Percentiles rank a stretch among this genome's conserved stretches.
Conservation (phyloP, 2,888 invertebrate species). For the Tipula confusa region DNA sequence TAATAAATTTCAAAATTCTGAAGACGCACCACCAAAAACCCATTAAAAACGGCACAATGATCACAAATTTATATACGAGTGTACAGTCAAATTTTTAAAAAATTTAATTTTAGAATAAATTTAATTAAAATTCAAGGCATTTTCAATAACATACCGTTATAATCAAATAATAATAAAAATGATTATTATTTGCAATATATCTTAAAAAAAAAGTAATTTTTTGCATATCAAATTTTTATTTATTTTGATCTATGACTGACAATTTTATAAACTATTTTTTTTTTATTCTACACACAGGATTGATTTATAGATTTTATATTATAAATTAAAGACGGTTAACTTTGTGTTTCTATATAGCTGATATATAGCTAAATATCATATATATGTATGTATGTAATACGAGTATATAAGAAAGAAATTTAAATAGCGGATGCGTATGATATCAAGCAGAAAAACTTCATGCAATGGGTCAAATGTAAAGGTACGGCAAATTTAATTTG, state of each 20-base stretch:
- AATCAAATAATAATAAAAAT: background rate
- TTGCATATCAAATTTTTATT: background rate
- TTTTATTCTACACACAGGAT: background rate
- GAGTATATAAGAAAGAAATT: too few relatives aligned
- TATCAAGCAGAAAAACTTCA: slow-evolving; percentile 21
- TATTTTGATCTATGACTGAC: background rate
- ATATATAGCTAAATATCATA: background rate
- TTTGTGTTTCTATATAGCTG: background rate
- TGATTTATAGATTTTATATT: background rate
- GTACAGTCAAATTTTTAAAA: background rate
- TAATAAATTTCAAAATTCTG: background rate
- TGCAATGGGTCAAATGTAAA: slow-evolving; percentile 25
- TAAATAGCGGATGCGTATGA: slow-evolving; percentile 15
- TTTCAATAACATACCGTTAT: background rate
- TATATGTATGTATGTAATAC: background rate
- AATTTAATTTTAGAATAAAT: background rate
- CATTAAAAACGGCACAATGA: slow-evolving; percentile 25
- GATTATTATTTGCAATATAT: background rate
- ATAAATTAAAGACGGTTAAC: background rate
- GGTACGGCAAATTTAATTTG: slow-evolving; percentile 22
- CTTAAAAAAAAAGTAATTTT: background rate
- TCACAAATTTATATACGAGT: background rate
- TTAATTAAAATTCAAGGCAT: slow-evolving; percentile 1
- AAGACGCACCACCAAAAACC: background rate
- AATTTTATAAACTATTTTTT: background rate